Conservation (phyloP, 2,113 vertebrate species). For the Callipepla californica region DNA sequence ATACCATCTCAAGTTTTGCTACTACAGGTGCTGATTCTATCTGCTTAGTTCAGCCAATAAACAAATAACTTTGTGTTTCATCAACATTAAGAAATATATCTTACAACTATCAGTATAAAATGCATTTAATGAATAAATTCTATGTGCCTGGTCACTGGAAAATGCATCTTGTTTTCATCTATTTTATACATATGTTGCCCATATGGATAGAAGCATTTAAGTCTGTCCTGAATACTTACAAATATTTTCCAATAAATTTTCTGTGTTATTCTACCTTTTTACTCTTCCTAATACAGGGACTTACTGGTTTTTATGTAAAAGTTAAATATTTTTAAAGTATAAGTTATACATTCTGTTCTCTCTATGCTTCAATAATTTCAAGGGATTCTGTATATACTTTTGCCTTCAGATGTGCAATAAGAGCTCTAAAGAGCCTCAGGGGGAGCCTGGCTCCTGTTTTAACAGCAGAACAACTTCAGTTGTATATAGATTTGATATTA, state of each 20-base stretch:
- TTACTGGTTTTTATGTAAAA: not conserved
- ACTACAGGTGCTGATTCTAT: not conserved
- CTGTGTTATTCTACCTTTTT: not conserved
- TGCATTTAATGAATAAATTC: not conserved
- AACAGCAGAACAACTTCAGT: not conserved
- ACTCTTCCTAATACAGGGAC: not conserved
- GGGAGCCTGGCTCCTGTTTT: not conserved
- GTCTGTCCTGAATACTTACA: not conserved
- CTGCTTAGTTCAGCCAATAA: not conserved
- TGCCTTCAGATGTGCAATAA: not conserved
- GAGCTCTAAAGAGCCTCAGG: not conserved
- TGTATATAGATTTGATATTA: not conserved
- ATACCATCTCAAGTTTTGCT: not conserved
- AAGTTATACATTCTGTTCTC: not conserved
- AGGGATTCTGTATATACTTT: not conserved
- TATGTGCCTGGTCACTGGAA: not conserved
- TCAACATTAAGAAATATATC: not conserved
- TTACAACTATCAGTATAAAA: not conserved
- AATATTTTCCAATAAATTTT: constrained; percentile 20
- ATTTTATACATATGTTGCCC: not conserved
- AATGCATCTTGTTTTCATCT: not conserved
- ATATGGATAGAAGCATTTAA: constrained; percentile 5
- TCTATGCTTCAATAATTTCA: not conserved
- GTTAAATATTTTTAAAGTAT: not conserved
- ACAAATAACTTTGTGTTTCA: not conserved